Conservation (phyloP, 2,888 invertebrate species). For the Amphiduros pacificus region DNA sequence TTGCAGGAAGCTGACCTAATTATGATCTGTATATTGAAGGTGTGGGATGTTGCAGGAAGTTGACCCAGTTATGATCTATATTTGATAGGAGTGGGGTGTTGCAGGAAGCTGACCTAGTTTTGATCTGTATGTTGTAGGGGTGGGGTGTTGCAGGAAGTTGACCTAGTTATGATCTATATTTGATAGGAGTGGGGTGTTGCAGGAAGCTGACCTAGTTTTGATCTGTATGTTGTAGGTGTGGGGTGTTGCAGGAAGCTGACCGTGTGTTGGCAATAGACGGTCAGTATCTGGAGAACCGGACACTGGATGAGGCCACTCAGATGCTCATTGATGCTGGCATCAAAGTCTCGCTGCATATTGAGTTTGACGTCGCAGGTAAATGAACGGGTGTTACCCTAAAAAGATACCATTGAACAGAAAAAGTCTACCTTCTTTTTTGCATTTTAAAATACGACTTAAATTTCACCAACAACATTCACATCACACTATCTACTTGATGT, state of each 20-base stretch:
- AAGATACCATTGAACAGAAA: too few species aligned
- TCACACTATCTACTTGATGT: too few species aligned
- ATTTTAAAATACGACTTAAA: too few species aligned
- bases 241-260: slow-evolving; percentile 69
- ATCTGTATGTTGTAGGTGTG: slow-evolving; percentile 48
- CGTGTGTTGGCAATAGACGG: slow-evolving; percentile 84
- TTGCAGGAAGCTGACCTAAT: slow-evolving; percentile 72
- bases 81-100: slow-evolving; percentile 53
- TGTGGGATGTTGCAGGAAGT: slow-evolving; percentile 64
- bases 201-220: neutral
- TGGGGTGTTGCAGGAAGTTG: neutral
- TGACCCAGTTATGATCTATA: too few species aligned
- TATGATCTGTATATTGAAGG: too few species aligned
- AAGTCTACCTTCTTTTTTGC: too few species aligned
- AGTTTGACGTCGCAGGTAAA: slow-evolving; percentile 90
- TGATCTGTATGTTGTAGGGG: neutral
- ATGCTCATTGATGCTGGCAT: slow-evolving; percentile 57
- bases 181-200: too few species aligned
- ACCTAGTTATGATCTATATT: neutral
- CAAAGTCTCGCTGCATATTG: slow-evolving; percentile 76
- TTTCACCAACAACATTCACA: too few species aligned
- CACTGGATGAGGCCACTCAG: slow-evolving; percentile 58
- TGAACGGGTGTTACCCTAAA: too few species aligned
- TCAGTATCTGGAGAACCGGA: slow-evolving; percentile 64
- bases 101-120: slow-evolving; percentile 70